Percentiles rank a stretch among this genome's conserved stretches.
Evolutionary conservation across 2,113 vertebrate species (phyloP).

Genomic region (Pao palembangensis): DNA sequence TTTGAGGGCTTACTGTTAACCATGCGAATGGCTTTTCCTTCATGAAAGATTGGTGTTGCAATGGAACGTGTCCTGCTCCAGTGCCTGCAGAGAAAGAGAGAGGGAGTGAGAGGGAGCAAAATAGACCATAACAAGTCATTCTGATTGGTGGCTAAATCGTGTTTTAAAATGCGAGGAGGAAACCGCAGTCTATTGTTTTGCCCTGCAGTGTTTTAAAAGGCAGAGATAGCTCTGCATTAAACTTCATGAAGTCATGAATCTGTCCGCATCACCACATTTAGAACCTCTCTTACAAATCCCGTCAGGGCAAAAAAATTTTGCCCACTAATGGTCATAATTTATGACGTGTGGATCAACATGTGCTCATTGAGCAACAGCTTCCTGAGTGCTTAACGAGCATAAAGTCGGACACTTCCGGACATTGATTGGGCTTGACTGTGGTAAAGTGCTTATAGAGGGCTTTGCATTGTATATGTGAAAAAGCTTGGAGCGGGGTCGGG

Average conservation of each 20-base stretch:
- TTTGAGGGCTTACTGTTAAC: constrained; percentile 49
- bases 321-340: constrained; percentile 73
- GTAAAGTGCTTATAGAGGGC: constrained; percentile 67
- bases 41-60: constrained; percentile 39
- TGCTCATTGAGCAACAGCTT: constrained; percentile 70
- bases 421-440: constrained; percentile 67
- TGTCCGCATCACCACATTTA: constrained; percentile 71
- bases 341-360: constrained; percentile 75
- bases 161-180: constrained; percentile 45
- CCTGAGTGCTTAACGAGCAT: constrained; percentile 75
- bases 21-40: constrained; percentile 47
- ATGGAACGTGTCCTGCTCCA: constrained; percentile 43
- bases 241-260: constrained; percentile 59
- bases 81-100: constrained; percentile 33
- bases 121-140: constrained; percentile 45
- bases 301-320: constrained; percentile 61
- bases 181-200: constrained; percentile 48
- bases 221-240: constrained; percentile 50
- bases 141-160: constrained; percentile 44
- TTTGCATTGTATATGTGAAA: constrained; percentile 69
- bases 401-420: constrained; percentile 73
- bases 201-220: constrained; percentile 49
- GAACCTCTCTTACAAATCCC: constrained; percentile 62
- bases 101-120: not conserved
- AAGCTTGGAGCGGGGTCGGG: constrained; percentile 48